Evolutionary conservation across 2,113 vertebrate species (phyloP).

Genomic region (Corvus hawaiiensis): DNA sequence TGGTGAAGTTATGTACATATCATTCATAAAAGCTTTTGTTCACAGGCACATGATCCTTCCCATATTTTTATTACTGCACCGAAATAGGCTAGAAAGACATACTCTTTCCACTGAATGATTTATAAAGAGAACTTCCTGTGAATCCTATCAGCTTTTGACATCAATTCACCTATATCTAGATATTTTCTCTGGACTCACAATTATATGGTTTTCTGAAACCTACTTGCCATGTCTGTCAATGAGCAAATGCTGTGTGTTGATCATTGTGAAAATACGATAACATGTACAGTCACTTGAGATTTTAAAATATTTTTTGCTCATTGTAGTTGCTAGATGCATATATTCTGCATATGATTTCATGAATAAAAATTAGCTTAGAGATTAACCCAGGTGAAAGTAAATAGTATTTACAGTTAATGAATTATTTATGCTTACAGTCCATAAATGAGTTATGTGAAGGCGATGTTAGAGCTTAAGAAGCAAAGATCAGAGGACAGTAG

Average conservation of each 20-base stretch:
- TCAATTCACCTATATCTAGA: neutral
- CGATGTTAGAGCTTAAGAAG: neutral
- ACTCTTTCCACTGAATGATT: neutral
- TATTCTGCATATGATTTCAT: neutral
- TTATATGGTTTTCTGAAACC: neutral
- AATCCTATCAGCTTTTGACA: neutral
- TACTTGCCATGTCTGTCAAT: neutral
- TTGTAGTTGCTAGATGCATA: neutral
- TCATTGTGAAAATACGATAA: neutral
- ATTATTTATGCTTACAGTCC: neutral
- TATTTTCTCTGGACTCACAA: neutral
- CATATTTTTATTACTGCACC: neutral
- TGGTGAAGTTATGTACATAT: accelerated
- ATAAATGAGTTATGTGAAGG: neutral
- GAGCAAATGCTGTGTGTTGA: neutral
- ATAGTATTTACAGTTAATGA: neutral
- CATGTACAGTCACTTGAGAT: neutral
- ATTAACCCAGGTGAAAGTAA: neutral
- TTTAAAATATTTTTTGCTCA: neutral
- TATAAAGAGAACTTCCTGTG: neutral
- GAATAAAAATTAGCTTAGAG: neutral
- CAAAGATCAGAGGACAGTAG: neutral
- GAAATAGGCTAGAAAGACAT: neutral
- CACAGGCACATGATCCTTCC: neutral
- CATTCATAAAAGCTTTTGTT: neutral